Conservation (phyloP, 2,113 vertebrate species). For the Natator depressus region DNA sequence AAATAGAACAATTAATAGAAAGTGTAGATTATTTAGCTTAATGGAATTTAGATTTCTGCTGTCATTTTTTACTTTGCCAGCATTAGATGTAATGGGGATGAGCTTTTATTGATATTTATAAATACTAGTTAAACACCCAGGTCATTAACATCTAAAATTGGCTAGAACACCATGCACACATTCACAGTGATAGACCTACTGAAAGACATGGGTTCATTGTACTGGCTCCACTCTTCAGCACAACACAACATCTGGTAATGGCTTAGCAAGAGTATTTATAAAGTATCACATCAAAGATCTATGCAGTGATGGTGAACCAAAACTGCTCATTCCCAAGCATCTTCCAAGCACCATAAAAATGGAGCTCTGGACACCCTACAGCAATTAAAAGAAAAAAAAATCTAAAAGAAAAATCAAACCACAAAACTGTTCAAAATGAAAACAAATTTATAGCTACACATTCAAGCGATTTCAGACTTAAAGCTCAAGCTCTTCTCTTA, state of each 20-base stretch:
- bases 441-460: not conserved
- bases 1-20: not conserved
- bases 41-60: not conserved
- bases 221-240: not conserved
- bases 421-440: not conserved
- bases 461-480: not conserved
- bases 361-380: not conserved
- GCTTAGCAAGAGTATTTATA: not conserved
- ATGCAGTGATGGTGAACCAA: not conserved
- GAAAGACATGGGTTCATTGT: not conserved
- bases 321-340: not conserved
- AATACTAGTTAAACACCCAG: not conserved
- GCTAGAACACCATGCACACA: not conserved
- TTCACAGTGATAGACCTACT: not conserved
- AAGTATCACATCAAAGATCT: not conserved
- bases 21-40: not conserved
- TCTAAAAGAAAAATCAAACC: not conserved
- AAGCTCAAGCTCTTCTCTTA: not conserved
- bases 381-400: not conserved
- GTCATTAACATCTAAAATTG: not conserved
- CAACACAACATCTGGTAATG: not conserved
- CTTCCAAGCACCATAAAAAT: not conserved
- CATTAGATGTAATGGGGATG: not conserved
- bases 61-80: not conserved
- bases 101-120: not conserved